Evolutionary conservation across 2,113 vertebrate genomes (phyloP).

Genomic region (Lontra canadensis): DNA sequence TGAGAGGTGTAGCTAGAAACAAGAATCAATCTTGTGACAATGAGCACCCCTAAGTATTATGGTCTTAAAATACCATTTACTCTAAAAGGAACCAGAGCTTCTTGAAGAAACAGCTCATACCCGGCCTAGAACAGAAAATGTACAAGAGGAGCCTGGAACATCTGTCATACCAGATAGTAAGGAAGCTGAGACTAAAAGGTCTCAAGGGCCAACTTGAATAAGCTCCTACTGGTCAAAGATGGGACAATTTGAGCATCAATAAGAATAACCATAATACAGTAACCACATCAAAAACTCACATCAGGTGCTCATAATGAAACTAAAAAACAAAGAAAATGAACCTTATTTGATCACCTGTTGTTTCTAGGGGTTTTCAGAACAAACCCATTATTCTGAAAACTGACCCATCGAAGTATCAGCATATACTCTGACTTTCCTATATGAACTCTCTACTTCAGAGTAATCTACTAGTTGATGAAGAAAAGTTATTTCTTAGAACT

Average conservation of each 20-base stretch:
- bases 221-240: neutral
- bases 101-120: neutral
- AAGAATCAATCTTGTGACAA: neutral
- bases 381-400: constrained; percentile 8
- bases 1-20: neutral
- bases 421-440: neutral
- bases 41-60: neutral
- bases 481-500: constrained; percentile 16
- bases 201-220: neutral
- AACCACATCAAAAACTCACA: neutral
- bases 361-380: neutral
- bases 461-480: neutral
- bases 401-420: neutral
- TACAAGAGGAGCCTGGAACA: neutral
- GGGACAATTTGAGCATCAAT: neutral
- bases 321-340: neutral
- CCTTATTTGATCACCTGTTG: neutral
- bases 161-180: neutral
- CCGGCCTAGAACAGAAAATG: neutral
- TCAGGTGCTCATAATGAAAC: neutral
- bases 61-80: constrained; percentile 21
- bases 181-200: neutral
- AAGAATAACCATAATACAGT: neutral
- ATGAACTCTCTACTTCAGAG: neutral
- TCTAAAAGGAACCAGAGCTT: neutral